Conservation (phyloP, 23 tunicate genomes). For the Ascidia mentula region DNA sequence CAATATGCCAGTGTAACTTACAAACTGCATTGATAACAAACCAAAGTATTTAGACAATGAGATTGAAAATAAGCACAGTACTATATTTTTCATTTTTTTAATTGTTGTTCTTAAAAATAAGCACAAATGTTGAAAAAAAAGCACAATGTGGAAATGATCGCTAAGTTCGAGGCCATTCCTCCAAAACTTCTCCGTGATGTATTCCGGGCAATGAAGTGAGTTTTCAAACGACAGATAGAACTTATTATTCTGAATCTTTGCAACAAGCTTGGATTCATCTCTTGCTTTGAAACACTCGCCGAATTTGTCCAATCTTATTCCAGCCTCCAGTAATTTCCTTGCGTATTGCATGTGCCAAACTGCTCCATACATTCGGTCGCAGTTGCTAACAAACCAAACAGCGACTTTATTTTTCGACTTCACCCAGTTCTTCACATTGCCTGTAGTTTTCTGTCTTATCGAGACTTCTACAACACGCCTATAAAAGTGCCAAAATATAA, state of each 20-base stretch:
- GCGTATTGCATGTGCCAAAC: constrained; percentile 42
- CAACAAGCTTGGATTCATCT: neutral
- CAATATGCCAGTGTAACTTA: no score
- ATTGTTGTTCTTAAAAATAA: no score
- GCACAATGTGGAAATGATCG: no score
- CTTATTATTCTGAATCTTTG: neutral
- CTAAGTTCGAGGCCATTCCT: constrained; percentile 37
- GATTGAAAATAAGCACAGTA: no score
- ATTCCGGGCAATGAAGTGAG: constrained; percentile 32
- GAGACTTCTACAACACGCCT: constrained; percentile 30
- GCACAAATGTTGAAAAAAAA: no score
- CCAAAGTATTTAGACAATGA: no score
- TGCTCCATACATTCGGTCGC: constrained; percentile 46
- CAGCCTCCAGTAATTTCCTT: constrained; percentile 35
- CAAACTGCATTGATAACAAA: no score
- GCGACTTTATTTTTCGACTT: constrained; percentile 43
- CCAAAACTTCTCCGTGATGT: constrained; percentile 57
- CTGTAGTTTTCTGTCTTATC: constrained; percentile 9
- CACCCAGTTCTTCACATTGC: constrained; percentile 7
- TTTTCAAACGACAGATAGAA: constrained; percentile 48
- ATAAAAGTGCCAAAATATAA: constrained; percentile 44
- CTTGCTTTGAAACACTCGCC: constrained; percentile 41
- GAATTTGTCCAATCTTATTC: constrained; percentile 37
- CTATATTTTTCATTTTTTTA: no score
- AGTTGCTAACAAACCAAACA: constrained; percentile 66